phyloP scores from a whole-genome alignment of 2,888 invertebrate genomes.

The Cephus runcator region DNA sequence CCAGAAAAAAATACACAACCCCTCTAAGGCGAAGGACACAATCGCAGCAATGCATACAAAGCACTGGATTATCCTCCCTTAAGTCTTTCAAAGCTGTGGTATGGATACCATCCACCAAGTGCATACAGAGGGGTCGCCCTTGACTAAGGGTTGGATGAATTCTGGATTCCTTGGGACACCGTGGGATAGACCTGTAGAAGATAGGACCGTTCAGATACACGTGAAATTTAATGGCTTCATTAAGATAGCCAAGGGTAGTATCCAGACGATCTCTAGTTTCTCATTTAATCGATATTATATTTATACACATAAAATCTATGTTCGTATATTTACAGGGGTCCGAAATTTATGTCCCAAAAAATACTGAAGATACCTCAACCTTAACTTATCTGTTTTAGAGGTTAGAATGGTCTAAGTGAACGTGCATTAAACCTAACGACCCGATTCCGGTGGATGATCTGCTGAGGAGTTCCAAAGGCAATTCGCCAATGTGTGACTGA shows the following conservation, averaged over 20 bases:
- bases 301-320: neutral
- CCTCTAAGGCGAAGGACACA: neutral
- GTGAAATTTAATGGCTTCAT: neutral
- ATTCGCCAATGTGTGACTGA: neutral
- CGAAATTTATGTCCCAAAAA: neutral
- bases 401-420: neutral
- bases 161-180: neutral
- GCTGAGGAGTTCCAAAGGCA: neutral
- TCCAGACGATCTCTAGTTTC: neutral
- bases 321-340: neutral
- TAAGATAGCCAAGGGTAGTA: neutral
- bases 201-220: neutral
- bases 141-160: neutral
- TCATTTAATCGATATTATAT: neutral
- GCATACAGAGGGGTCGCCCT: slow-evolving; percentile 11
- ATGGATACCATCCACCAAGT: slow-evolving; percentile 9
- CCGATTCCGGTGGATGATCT: neutral
- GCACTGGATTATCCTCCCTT: slow-evolving; percentile 17
- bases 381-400: neutral
- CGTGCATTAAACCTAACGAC: neutral
- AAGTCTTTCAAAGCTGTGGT: slow-evolving; percentile 11
- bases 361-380: neutral
- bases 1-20: neutral
- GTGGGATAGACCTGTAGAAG: neutral
- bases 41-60: slow-evolving; percentile 21